Evolutionary conservation across 2,113 vertebrate species (phyloP).

Genomic region (Dermatemys mawii): DNA sequence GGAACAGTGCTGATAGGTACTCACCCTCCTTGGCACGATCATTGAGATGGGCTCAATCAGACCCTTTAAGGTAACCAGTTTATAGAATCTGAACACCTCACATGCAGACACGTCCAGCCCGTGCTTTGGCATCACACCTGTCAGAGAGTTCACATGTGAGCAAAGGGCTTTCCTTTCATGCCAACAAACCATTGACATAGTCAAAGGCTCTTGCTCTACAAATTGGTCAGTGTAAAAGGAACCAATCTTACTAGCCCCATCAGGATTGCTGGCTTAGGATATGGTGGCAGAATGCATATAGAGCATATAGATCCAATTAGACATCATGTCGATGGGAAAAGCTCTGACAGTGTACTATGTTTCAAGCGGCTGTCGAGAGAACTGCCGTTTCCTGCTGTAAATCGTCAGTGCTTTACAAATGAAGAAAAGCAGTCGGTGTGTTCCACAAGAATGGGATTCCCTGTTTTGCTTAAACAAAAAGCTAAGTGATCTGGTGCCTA

Average conservation of each 20-base stretch:
- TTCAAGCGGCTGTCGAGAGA: not conserved
- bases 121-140: conserved; percentile 98
- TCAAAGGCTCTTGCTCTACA: not conserved
- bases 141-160: not conserved
- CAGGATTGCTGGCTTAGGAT: not conserved
- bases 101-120: conserved; percentile 94
- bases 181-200: not conserved
- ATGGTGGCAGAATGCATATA: not conserved
- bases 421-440: not conserved
- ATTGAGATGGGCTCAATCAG: conserved; percentile 97
- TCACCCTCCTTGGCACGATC: conserved; percentile 97
- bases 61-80: conserved; percentile 95
- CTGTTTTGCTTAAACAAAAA: not conserved
- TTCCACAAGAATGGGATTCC: not conserved
- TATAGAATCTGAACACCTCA: conserved; percentile 97
- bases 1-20: conserved; percentile 45
- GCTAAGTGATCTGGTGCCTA: not conserved
- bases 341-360: not conserved
- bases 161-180: not conserved
- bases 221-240: not conserved
- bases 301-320: not conserved
- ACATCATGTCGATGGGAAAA: not conserved
- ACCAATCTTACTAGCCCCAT: not conserved
- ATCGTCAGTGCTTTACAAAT: not conserved
- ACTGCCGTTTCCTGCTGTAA: not conserved